Conservation (phyloP, 2,797 vertebrate genomes). For the Staurois parvus region DNA sequence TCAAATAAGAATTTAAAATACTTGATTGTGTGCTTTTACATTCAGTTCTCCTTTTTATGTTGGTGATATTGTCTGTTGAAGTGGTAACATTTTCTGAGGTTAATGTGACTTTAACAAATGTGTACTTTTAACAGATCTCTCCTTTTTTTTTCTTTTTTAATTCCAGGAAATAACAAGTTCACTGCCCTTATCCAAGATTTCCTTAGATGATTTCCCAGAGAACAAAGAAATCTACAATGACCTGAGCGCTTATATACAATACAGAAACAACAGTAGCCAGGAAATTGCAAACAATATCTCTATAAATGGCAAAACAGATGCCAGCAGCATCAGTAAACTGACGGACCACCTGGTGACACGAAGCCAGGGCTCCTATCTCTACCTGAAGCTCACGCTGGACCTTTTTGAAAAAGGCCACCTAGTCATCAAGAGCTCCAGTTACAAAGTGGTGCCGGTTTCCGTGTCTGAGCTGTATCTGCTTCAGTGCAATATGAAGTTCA, state of each 20-base stretch:
- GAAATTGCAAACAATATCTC: conserved; percentile 96
- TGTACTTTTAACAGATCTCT: conserved; percentile 20
- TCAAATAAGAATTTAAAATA: no score
- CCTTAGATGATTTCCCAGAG: conserved; percentile 88
- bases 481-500: conserved; percentile 98
- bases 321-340: conserved; percentile 86
- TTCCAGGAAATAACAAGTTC: conserved; percentile 86
- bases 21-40: no score
- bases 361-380: conserved; percentile 96
- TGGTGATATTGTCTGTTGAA: neutral
- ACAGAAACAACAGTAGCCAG: conserved; percentile 88
- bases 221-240: conserved; percentile 89
- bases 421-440: conserved; percentile 97
- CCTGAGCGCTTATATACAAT: conserved; percentile 92
- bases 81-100: neutral
- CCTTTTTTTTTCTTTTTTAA: neutral
- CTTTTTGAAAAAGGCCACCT: conserved; percentile 94
- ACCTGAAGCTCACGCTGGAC: conserved; percentile 95
- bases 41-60: no score
- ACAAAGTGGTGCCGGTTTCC: conserved; percentile 97
- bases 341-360: conserved; percentile 92
- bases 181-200: conserved; percentile 86
- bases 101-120: neutral
- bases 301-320: conserved; percentile 93
- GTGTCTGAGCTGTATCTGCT: conserved; percentile 94